Evolutionary conservation across 2,797 vertebrate genomes (phyloP).

Genomic region (Alca torda): DNA sequence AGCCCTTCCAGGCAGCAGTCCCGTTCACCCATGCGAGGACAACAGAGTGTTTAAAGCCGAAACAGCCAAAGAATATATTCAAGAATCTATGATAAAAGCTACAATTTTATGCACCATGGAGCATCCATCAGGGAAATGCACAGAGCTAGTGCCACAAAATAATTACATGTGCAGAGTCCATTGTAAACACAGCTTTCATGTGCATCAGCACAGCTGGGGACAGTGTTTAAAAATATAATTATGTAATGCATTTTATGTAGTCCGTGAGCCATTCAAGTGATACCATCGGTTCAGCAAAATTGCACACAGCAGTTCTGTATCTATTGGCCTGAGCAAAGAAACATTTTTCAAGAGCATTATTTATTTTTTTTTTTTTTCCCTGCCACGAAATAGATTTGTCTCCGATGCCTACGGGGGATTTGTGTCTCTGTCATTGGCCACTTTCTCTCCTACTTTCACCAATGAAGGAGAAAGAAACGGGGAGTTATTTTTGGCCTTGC

Average conservation of each 20-base stretch:
- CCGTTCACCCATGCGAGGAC: constrained; percentile 6
- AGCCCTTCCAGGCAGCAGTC: constrained; percentile 19
- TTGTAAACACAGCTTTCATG: constrained; percentile 71
- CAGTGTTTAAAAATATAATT: constrained; percentile 66
- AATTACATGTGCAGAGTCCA: constrained; percentile 61
- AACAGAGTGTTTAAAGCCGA: constrained; percentile 39
- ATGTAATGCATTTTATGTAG: constrained; percentile 59
- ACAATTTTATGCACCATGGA: constrained; percentile 62
- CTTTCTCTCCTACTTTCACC: constrained; percentile 51
- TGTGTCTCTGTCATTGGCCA: constrained; percentile 61
- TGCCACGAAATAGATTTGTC: constrained; percentile 61
- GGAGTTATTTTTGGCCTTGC: constrained; percentile 65
- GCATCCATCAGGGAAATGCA: constrained; percentile 61
- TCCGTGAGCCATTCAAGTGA: constrained; percentile 42
- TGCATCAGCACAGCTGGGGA: constrained; percentile 68
- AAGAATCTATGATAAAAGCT: constrained; percentile 60
- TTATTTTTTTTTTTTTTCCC: not conserved
- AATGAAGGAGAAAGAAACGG: constrained; percentile 52
- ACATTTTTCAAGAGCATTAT: constrained; percentile 35
- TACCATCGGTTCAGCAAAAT: constrained; percentile 36
- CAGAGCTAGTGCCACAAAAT: constrained; percentile 58
- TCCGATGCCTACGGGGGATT: constrained; percentile 6
- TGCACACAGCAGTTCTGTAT: constrained; percentile 37
- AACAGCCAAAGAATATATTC: constrained; percentile 44
- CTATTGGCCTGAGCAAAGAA: constrained; percentile 45